Evolutionary conservation across 2,113 vertebrate species (phyloP), one percentile per base, ranked within the genome.

Genomic region (Cromileptes altivelis): DNA sequence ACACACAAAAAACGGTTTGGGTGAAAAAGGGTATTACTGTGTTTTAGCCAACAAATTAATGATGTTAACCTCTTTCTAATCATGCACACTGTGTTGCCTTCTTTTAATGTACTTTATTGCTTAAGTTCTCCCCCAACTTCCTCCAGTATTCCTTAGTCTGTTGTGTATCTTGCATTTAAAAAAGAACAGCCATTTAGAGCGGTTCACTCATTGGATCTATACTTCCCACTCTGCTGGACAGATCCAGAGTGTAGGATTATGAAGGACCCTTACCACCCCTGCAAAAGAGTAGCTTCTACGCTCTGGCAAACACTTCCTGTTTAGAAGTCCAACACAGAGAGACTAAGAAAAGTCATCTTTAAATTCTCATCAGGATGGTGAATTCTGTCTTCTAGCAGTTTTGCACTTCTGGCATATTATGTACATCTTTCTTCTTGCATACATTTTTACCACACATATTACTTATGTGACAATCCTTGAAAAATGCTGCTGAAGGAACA

Each of bases 231-330:
- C 18, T 30, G 53, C 40, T 47, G 53, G 25, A 56, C n/a, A 75
- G 17, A 73, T 55, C 23, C 57, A 50, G 56, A 45, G 18, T 57
- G 42, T 17, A 23, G 53, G 25, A 69, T 60, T 70, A 60, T 69
- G 6, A 68, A n/a, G 8, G 18, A 33, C 57, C 18, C 40, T 61
- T 33, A 4, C 55, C 14, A 47, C 15, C 5, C 13, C 23, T 25
- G 27, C 27, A 50, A 21, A 17, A 57, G 17, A 27, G 23, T 67
- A 23, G 58, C 57, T 50, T 50, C 19, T n/a, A 33, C 9, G 2
- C 50, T 17, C 49, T 8, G 18, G 18, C 67, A 69, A 69, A 37
- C 47, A 33, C 42, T 73, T 60, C 42, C 70, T 30, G 18, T 47
- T 8, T 3, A 47, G 23, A 62, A 52, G 27, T 64, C 61, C 17